Evolutionary conservation across 2,113 vertebrate species (phyloP), one percentile per base, ranked within the genome.

Genomic region (Pseudopipra pipra): DNA sequence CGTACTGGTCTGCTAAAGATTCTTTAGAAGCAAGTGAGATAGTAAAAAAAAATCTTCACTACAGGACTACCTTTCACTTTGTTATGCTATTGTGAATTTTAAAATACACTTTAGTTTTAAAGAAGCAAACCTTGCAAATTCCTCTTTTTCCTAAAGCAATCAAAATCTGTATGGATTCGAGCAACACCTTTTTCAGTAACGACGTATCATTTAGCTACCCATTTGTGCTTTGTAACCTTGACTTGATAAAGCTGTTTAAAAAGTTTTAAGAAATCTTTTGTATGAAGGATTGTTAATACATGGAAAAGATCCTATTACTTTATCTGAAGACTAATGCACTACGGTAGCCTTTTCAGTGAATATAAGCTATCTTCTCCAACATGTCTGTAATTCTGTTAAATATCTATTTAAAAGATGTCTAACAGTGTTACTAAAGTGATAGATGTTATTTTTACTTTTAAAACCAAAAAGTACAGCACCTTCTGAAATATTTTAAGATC

Each of bases 371-470:
- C 94, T 93, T 87, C 75, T 89, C 89, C 90, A 96, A 89, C 87
- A 76, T 52, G 51, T 25, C 71, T 89, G 63, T 93, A 96, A 95
- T 95, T 94, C 95, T 94, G 79, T 95, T 86, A 91, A 96, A 62
- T 86, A 93, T 85, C 90, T 96, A 88, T 96, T 95, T 96, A 95
- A 96, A 97, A 95, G 66, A 94, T 89, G 73, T 91, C 66, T 70
- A 97, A 94, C 73, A 83, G 83, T 68, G 52, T 95, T 84, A 71
- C 56, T 86, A 78, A 87, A 83, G 55, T 91, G 67, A 93, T 95
- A 92, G 87, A 94, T 96, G 87, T 94, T 97, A 96, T 95, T 97
- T 96, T 97, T 96, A 90, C 87, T 88, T 95, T 96, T 78, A 95
- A 93, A 97, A 96, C 92, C n/a, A 78, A 88, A 91, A 95, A 73